Base-by-base conservation (phyloP, 2,888 invertebrate genomes). In the Epirrhoe tristata region DNA sequence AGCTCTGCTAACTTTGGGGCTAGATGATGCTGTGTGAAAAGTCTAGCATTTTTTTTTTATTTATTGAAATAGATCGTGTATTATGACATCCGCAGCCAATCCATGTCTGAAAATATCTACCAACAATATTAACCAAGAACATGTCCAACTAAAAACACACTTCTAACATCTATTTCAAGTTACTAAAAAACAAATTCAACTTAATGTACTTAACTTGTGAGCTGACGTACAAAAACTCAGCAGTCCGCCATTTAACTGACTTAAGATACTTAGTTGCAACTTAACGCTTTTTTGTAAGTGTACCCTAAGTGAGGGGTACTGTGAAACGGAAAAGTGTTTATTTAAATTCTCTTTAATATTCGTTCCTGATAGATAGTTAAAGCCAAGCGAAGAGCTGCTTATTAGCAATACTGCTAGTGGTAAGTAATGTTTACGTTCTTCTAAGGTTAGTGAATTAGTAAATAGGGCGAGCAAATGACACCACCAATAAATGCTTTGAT, bases 201-300 rank as follows among this genome's bases (percentile, higher is more conserved):
- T 55, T 53, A 64, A 54, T 53, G 58, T 52, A 60, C 52, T 60
- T 60, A 60, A 59, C 58, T 56, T 48, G 63, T 62, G 58, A 66
- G 58, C 56, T 59, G 63, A 61, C 57, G 54, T 14, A 54, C 62
- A 63, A 67, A 67, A 70, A 63, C 59, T 16, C 53, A 34, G 16
- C 57, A 46, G 53, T 10, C 48, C 17, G 39, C 48, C 61, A 53
- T 57, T 66, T 60, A 72, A 66, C 50, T 14, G 65, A 66, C 67
- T 66, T 66, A 63, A 55, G 54, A 12, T 59, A 69, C 72, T 72
- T 63, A 68, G 63, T 62, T 60, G 64, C 62, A 67, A 67, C 67
- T 70, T 63, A 53, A 50, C 62, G 51, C 43, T 65, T 65, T 65
- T 65, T 65, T 56, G 59, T 55, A 51, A n/a, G n/a, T 17, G 14